phyloP scores from a whole-genome alignment of 1,140 invertebrate species.

The Condylostylus longicornis region DNA sequence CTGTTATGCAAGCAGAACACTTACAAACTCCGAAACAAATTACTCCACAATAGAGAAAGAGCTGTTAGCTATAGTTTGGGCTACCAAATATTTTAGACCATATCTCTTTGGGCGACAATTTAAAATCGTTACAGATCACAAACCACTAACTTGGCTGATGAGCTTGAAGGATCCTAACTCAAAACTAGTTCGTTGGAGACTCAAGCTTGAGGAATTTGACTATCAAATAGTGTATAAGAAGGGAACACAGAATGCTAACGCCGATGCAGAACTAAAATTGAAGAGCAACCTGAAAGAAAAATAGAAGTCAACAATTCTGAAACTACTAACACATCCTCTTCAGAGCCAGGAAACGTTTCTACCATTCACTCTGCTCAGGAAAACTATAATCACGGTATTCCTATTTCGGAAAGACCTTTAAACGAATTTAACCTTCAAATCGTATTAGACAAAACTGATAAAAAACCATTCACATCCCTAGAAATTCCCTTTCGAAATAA shows the following conservation, averaged over 20 bases:
- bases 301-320: not conserved
- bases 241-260: slow-evolving; percentile 23
- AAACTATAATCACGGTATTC: not conserved
- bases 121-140: slow-evolving; percentile 37
- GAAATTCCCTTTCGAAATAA: too few relatives aligned
- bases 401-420: slow-evolving; percentile 2
- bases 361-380: slow-evolving; percentile 1
- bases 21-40: slow-evolving; percentile 30
- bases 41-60: slow-evolving; percentile 32
- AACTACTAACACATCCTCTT: too few relatives aligned
- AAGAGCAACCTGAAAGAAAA: not conserved
- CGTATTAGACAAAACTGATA: too few relatives aligned
- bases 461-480: too few relatives aligned
- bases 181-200: slow-evolving; percentile 31
- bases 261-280: slow-evolving; percentile 13
- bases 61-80: slow-evolving; percentile 29
- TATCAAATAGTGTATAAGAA: slow-evolving; percentile 32
- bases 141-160: slow-evolving; percentile 34
- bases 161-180: slow-evolving; percentile 33
- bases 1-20: slow-evolving; percentile 25
- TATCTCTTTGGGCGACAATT: slow-evolving; percentile 36
- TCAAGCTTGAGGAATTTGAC: slow-evolving; percentile 32
- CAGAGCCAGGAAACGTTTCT: slow-evolving; percentile 6
- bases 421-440: too few relatives aligned
- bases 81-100: slow-evolving; percentile 31